Conservation (phyloP, 2,113 vertebrate genomes). For the Cyanoramphus novaezelandiae region DNA sequence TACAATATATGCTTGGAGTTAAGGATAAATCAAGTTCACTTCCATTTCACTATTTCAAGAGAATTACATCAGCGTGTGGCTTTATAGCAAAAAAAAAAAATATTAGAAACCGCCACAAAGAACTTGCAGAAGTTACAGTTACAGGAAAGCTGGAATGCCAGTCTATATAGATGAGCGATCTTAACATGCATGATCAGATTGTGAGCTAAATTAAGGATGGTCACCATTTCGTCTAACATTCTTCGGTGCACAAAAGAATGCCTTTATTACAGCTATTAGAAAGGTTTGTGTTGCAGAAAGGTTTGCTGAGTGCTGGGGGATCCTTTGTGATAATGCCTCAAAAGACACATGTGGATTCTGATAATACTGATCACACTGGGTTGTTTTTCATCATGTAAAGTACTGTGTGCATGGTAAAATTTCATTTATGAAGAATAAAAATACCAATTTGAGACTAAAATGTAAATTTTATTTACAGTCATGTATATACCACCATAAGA, state of each 20-base stretch:
- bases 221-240: background rate
- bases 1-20: background rate
- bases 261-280: background rate
- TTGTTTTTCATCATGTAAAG: accelerated
- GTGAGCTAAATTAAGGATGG: background rate
- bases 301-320: background rate
- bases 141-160: background rate
- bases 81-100: background rate
- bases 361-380: background rate
- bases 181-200: background rate
- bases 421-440: background rate
- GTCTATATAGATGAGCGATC: background rate
- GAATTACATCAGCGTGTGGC: background rate
- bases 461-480: background rate
- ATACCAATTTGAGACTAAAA: background rate
- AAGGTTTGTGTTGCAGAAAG: background rate
- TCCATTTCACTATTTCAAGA: background rate
- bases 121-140: background rate
- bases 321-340: background rate
- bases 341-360: background rate
- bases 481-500: background rate
- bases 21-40: background rate
- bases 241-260: background rate
- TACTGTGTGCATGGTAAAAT: background rate
- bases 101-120: background rate